phyloP scores from a whole-genome alignment of 2,888 invertebrate species.

The Phlogophora meticulosa region DNA sequence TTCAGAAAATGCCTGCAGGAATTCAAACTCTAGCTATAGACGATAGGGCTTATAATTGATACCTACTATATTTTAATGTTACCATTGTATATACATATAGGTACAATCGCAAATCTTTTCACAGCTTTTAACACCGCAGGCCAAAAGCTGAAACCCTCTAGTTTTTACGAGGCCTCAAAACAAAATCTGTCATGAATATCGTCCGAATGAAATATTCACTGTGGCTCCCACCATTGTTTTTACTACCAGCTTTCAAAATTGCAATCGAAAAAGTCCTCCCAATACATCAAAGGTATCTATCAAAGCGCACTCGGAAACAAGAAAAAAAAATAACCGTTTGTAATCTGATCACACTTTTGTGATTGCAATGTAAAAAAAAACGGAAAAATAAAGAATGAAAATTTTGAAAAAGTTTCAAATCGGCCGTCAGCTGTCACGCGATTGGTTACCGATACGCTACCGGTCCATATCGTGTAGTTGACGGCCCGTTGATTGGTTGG shows the following conservation, averaged over 20 bases:
- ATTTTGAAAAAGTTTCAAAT: slow-evolving; percentile 41
- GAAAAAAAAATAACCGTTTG: slow-evolving; percentile 31
- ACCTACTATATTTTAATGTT: no score
- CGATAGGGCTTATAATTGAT: no score
- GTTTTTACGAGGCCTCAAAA: not conserved
- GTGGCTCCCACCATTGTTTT: slow-evolving; percentile 38
- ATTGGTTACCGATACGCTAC: slow-evolving; percentile 62
- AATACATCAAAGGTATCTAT: slow-evolving; percentile 48
- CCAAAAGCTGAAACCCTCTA: not conserved
- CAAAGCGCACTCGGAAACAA: slow-evolving; percentile 32
- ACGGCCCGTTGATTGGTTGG: slow-evolving; percentile 56
- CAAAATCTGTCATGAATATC: slow-evolving; percentile 32
- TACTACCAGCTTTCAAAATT: slow-evolving; percentile 28
- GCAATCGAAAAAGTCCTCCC: slow-evolving; percentile 41
- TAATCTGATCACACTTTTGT: slow-evolving; percentile 60
- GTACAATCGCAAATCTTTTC: no score
- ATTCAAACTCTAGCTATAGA: no score
- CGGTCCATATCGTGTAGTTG: slow-evolving; percentile 52
- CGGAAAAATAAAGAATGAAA: slow-evolving; percentile 1
- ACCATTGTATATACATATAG: no score
- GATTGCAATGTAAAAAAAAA: slow-evolving; percentile 43
- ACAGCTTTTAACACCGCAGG: not conserved
- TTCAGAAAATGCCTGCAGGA: no score
- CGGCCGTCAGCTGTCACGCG: slow-evolving; percentile 57
- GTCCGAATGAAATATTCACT: slow-evolving; percentile 44